Conservation (phyloP, 2,797 vertebrate species). For the Macroramphosus scolopax region DNA sequence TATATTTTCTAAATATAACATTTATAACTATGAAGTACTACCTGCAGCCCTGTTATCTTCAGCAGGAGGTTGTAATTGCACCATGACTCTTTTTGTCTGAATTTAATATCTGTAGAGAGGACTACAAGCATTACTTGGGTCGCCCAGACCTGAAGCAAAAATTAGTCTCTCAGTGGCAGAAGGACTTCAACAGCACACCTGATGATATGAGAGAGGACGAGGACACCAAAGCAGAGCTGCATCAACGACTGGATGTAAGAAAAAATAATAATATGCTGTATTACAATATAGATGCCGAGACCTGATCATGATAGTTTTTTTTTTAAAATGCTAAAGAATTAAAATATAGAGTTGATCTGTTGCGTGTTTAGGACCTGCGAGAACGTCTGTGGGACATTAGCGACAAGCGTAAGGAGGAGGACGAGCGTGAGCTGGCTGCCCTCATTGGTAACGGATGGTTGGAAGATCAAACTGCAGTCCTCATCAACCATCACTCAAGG, state of each 20-base stretch:
- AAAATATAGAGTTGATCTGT: background rate
- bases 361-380: slow-evolving; percentile 79
- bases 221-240: slow-evolving; percentile 89
- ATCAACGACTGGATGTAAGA: slow-evolving; percentile 87
- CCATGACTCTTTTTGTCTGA: too few relatives aligned
- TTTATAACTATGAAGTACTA: too few relatives aligned
- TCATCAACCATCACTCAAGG: slow-evolving; percentile 83
- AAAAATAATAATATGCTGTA: too few relatives aligned
- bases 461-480: slow-evolving; percentile 70
- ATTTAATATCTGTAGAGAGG: slow-evolving; percentile 59
- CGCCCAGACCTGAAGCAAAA: slow-evolving; percentile 88
- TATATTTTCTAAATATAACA: too few relatives aligned
- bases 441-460: slow-evolving; percentile 83
- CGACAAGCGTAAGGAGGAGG: slow-evolving; percentile 82
- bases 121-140: slow-evolving; percentile 78
- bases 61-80: too few relatives aligned
- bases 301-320: too few relatives aligned
- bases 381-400: slow-evolving; percentile 88
- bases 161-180: slow-evolving; percentile 88
- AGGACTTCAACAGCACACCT: slow-evolving; percentile 83
- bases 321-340: background rate
- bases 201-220: slow-evolving; percentile 85
- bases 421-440: slow-evolving; percentile 75
- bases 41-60: too few relatives aligned
- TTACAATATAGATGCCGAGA: background rate